Base-by-base conservation (phyloP, 2,888 invertebrate genomes). In the Calliphora vomitoria region DNA sequence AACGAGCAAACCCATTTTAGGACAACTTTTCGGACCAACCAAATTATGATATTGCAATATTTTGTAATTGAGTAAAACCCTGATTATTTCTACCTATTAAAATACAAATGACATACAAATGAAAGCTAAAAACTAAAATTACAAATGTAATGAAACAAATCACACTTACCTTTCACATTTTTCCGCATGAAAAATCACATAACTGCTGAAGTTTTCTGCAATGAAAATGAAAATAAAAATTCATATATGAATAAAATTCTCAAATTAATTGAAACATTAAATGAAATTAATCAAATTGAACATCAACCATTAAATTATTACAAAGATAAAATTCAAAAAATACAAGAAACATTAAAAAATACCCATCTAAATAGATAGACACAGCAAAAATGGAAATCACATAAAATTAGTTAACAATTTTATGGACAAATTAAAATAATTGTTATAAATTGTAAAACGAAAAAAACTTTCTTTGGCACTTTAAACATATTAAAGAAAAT, bases 341-440 rank as follows among this genome's bases (percentile, higher is more conserved):
- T 66, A 72, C 3, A 38, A 62, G 25, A 13, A 72, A 60, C 55
- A 60, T 53, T 55, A 47, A 71, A 55, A 71, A 85, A 78, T 62
- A 60, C 81, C 81, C 85, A 82, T 82, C 18, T 62, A 74, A n/a
- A 81, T 81, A 4, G 6, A 35, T 5, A 66, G 35, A 62, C n/a
- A 53, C 10, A 50, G 18, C 10, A 38, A 4, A 13, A 60, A 50
- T 71, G 75, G 31, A 71, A 62, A 71, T 78, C 38, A 11, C 18
- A 55, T 62, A 62, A 79, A 85, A 87, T 82, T 82, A 82, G 82
- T 79, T 53, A 75, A 74, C 78, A 82, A 86, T 72, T 82, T 82
- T 62, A 74, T 74, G 72, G 71, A 85, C 85, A 87, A 87, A 82
- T 87, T 85, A 85, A 78, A 62, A 62, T 66, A 84, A 84, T 83